Evolutionary conservation across 1,140 invertebrate genomes (phyloP), one percentile per base, ranked within the genome.

Genomic region (Notospermus geniculatus): DNA sequence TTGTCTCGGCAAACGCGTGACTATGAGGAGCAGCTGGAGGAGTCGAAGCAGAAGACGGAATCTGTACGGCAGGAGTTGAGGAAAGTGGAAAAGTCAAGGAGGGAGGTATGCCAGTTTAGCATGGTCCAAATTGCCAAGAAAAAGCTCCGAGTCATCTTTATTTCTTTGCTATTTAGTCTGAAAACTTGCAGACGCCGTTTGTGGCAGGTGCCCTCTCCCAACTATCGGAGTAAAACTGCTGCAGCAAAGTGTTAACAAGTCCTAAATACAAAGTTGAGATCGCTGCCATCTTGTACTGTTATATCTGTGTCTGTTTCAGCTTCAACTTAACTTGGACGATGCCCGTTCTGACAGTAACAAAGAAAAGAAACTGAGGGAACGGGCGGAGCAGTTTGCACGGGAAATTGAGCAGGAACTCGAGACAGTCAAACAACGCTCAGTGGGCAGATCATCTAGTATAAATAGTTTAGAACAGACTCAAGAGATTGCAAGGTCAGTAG

Each of bases 21-120:
- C 72, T 96, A 95, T 76, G 95, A 98, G 73, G 94, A 97, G 75
- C 94, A 97, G 77, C 79, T 95, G 5, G 94, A 97, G 76, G 90
- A 91, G 15, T 89, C 89, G 2, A 93, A 95, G 87, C 90, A 93
- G 74, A 97, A 97, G 79, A 90, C 95, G 56, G 94, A 97, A 73
- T 88, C 87, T 59, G 79, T 97, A 46, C 84, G 93, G 25, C 91
- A 92, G 74, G 95, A 97, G 69, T 88, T 97, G 59, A 84, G 93
- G 22, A 89, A 92, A 74, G 88, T 91, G 5, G 95, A 98, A 75
- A 97, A 96, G 80, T 83, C 90, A 7, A 81, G 92, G 4, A 81
- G 91, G 46, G 93, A 95, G 78, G 82, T 95, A 28, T 19, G 32
- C n/a, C n/a, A n/a, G n/a, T n/a, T n/a, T n/a, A n/a, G n/a, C n/a